Base-by-base conservation (phyloP, 2,888 invertebrate genomes). In the Beris chalybata region DNA sequence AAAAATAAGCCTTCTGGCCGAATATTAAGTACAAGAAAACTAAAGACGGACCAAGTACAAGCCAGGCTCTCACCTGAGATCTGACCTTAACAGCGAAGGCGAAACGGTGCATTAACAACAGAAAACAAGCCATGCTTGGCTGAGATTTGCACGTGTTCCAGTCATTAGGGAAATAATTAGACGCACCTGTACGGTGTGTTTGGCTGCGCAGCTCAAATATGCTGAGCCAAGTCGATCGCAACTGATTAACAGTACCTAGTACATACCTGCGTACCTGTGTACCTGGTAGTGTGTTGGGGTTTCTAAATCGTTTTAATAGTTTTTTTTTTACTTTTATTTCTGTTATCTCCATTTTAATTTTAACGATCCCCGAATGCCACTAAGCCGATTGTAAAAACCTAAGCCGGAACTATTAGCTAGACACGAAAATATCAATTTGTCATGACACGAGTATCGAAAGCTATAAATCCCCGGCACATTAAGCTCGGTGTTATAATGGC, bases 161-260 rank as follows among this genome's bases (percentile, higher is more conserved):
- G 61, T 64, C 65, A 67, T 69, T 69, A 69, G 66, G 66, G 69
- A 66, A 67, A 69, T 69, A 69, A 69, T 69, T 69, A 69, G 69
- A 69, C 69, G 69, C 69, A 69, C 69, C 69, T 69, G 69, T 69
- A 65, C 52, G 63, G 56, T 43, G 48, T 52, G n/a, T 50, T 38
- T 52, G 58, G 63, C 66, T 65, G 65, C 48, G 47, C 58, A 50
- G 43, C 13, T 63, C 59, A 64, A 66, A 68, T 68, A 54, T 66
- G 66, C 38, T 5, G 38, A 38, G 38, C 38, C 5, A 1, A 7
- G 30, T 31, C 53, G 53, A 53, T 53, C 31, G 53, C 47, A 58
- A 13, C 7, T 44, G 30, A 58, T 6, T 53, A n/a, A 47, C 47
- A 6, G 47, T 15, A 47, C 13, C 47, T 15, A 11, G 13, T 47